phyloP scores from a whole-genome alignment of 2,797 vertebrate species.

The Caiman crocodilus region DNA sequence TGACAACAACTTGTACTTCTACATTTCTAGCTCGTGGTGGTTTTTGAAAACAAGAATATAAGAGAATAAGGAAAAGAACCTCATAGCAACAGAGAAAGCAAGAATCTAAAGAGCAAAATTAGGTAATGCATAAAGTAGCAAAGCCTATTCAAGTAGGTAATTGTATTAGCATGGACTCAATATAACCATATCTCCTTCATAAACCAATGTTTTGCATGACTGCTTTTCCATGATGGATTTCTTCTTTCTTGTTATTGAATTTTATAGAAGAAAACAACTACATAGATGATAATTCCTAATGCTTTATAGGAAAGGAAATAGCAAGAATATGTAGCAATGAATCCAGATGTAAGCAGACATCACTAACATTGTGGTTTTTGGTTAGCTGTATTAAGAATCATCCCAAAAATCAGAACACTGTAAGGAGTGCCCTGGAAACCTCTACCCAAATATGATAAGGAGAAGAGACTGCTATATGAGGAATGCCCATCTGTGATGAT shows the following conservation, averaged over 20 bases:
- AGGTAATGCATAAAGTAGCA: slow-evolving; percentile 25
- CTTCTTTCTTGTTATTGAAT: slow-evolving; percentile 40
- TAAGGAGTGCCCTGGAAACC: too few species aligned
- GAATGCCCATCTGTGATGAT: too few species aligned
- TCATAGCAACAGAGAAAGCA: slow-evolving; percentile 32
- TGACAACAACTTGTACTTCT: slow-evolving; percentile 72
- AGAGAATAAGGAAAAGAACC: slow-evolving; percentile 38
- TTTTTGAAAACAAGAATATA: slow-evolving; percentile 54
- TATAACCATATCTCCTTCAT: slow-evolving; percentile 55
- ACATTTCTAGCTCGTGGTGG: slow-evolving; percentile 37
- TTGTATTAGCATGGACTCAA: slow-evolving; percentile 58
- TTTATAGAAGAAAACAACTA: slow-evolving; percentile 3
- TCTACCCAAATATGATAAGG: too few species aligned
- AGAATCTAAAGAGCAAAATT: slow-evolving; percentile 29
- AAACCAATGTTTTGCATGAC: slow-evolving; percentile 46
- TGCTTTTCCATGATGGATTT: slow-evolving; percentile 39
- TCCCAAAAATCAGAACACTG: neutral
- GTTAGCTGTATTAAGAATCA: neutral
- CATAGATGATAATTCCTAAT: slow-evolving; percentile 21
- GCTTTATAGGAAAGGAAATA: slow-evolving; percentile 14
- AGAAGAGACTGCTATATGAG: too few species aligned
- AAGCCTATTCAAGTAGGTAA: slow-evolving; percentile 58
- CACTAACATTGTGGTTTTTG: neutral
- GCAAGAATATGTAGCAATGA: slow-evolving; percentile 10
- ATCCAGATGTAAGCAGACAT: slow-evolving; percentile 8